phyloP scores from a whole-genome alignment of 2,888 invertebrate genomes.

The Pachycephus smyrnensis region DNA sequence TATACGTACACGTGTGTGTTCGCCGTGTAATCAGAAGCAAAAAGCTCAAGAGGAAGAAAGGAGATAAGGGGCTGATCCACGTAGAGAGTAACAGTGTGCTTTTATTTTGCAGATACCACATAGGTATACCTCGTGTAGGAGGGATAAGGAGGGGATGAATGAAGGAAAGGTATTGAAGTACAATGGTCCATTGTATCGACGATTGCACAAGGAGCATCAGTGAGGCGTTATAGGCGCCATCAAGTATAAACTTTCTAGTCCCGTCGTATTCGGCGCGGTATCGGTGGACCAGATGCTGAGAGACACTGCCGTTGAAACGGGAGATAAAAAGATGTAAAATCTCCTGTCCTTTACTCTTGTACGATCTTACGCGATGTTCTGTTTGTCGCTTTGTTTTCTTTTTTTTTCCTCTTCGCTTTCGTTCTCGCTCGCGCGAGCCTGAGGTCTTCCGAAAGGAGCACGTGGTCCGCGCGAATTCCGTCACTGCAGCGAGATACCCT shows the following conservation, averaged over 20 bases:
- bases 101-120: too few relatives aligned
- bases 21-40: not conserved
- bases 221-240: not conserved
- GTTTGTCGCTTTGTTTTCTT: not conserved
- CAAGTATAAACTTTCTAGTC: not conserved
- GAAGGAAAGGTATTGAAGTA: not conserved
- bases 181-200: not conserved
- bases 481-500: not conserved
- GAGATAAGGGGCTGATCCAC: not conserved
- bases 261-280: not conserved
- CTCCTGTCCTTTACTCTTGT: not conserved
- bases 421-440: not conserved
- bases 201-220: not conserved
- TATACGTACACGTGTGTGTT: not conserved
- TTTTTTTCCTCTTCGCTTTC: not conserved
- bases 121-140: too few relatives aligned
- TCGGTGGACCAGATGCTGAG: not conserved
- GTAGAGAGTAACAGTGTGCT: too few relatives aligned
- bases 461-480: not conserved
- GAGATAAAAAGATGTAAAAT: not conserved
- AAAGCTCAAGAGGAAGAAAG: not conserved
- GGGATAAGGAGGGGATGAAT: not conserved
- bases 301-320: not conserved
- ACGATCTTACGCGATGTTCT: not conserved
- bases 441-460: not conserved